Evolutionary conservation across 1,140 invertebrate genomes (phyloP).

Genomic region (Zophobas atratus): DNA sequence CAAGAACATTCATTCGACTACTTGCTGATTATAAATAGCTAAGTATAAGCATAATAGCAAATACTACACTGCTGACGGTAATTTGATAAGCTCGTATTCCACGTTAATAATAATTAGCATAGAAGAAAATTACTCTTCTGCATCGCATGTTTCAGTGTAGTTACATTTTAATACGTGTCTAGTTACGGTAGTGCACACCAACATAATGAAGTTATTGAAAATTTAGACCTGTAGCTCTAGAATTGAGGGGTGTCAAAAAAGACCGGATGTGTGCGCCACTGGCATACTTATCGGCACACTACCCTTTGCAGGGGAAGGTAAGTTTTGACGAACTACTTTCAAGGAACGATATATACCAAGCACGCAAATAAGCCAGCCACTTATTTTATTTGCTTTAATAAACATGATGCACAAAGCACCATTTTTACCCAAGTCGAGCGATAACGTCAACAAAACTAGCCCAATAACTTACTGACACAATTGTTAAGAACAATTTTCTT

Average conservation of each 20-base stretch:
- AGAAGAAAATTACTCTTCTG: not conserved
- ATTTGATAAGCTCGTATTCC: slow-evolving; percentile 28
- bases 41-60: too few species aligned
- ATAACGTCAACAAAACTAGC: slow-evolving; percentile 29
- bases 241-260: not conserved
- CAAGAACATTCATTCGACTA: too few species aligned
- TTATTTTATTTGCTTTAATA: slow-evolving; percentile 3
- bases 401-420: slow-evolving; percentile 1
- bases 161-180: not conserved
- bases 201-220: slow-evolving; percentile 13
- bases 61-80: not conserved
- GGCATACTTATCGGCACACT: not conserved
- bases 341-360: not conserved
- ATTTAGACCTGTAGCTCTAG: not conserved
- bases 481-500: not conserved
- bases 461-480: slow-evolving; percentile 26
- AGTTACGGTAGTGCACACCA: not conserved
- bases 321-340: slow-evolving; percentile 5
- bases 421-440: not conserved
- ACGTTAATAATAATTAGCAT: slow-evolving; percentile 18
- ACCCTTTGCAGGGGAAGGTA: not conserved
- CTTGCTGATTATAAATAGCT: too few species aligned
- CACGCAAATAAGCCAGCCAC: not conserved
- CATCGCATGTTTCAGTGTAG: slow-evolving; percentile 4
- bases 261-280: slow-evolving; percentile 22